Evolutionary conservation across 2,888 invertebrate genomes (phyloP).

Genomic region (Miltochrista miniata): DNA sequence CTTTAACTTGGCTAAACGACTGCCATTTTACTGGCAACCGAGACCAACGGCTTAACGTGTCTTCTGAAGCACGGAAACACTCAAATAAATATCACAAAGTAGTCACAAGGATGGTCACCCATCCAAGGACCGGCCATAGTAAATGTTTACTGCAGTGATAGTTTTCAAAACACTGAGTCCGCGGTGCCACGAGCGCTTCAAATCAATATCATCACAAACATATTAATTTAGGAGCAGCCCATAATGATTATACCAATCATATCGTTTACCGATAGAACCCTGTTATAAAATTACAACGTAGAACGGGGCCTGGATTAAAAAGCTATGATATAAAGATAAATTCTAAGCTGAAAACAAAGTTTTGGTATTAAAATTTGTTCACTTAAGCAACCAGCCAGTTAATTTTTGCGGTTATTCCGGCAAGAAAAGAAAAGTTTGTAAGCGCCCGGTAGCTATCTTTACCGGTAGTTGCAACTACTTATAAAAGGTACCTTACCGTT

Average conservation of each 20-base stretch:
- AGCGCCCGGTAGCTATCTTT: conserved; percentile 32
- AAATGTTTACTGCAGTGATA: no score
- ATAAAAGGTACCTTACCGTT: conserved; percentile 40
- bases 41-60: no score
- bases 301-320: conserved; percentile 38
- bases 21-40: no score
- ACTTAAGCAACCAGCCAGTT: conserved; percentile 50
- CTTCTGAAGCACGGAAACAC: no score
- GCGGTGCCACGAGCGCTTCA: no score
- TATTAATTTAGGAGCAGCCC: no score
- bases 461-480: conserved; percentile 41
- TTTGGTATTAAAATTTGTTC: conserved; percentile 54
- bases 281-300: conserved; percentile 26
- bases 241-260: background rate
- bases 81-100: no score
- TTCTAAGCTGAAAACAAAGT: conserved; percentile 59
- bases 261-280: conserved; percentile 21
- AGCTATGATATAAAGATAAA: conserved; percentile 35
- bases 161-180: no score
- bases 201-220: no score
- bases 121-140: no score
- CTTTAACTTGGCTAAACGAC: no score
- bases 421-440: conserved; percentile 49
- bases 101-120: no score
- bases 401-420: conserved; percentile 54